Evolutionary conservation across 2,888 invertebrate species (phyloP).

Genomic region (Drosophila flavopinicola): DNA sequence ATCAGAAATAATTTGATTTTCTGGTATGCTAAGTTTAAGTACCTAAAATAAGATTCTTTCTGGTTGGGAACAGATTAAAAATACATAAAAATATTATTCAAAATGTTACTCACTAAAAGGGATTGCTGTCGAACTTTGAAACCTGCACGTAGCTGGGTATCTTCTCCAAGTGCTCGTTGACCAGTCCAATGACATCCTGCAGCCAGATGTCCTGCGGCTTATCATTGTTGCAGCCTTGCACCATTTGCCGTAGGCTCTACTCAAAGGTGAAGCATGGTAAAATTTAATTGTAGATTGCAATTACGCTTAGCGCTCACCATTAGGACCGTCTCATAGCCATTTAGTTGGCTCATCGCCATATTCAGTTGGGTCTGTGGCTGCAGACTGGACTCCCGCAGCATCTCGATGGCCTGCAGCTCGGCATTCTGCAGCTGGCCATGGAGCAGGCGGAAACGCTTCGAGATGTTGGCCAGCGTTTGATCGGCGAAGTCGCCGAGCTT

Average conservation of each 20-base stretch:
- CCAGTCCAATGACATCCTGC: conserved; percentile 52
- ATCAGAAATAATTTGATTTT: too few relatives aligned
- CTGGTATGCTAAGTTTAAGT: too few relatives aligned
- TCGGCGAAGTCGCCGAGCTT: conserved; percentile 73
- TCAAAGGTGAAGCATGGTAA: background rate
- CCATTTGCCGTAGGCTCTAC: conserved; percentile 62
- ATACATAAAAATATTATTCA: too few relatives aligned
- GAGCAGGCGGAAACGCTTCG: conserved; percentile 74
- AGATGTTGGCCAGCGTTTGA: conserved; percentile 68
- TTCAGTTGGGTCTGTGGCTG: conserved; percentile 69
- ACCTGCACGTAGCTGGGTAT: conserved; percentile 69
- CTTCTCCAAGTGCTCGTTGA: conserved; percentile 65
- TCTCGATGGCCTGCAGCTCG: conserved; percentile 69
- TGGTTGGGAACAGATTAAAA: too few relatives aligned
- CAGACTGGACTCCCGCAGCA: conserved; percentile 68
- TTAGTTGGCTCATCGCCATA: conserved; percentile 61
- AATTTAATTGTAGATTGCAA: background rate
- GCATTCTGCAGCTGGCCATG: conserved; percentile 81
- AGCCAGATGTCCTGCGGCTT: conserved; percentile 63
- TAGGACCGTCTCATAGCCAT: conserved; percentile 63
- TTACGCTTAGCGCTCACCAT: conserved; percentile 64
- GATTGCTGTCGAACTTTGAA: conserved; percentile 63
- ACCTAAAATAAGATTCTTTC: too few relatives aligned
- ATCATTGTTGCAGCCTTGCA: conserved; percentile 38
- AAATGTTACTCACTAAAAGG: conserved; percentile 69